Conservation (phyloP, 2,888 invertebrate species). For the Oxytorus armatus region DNA sequence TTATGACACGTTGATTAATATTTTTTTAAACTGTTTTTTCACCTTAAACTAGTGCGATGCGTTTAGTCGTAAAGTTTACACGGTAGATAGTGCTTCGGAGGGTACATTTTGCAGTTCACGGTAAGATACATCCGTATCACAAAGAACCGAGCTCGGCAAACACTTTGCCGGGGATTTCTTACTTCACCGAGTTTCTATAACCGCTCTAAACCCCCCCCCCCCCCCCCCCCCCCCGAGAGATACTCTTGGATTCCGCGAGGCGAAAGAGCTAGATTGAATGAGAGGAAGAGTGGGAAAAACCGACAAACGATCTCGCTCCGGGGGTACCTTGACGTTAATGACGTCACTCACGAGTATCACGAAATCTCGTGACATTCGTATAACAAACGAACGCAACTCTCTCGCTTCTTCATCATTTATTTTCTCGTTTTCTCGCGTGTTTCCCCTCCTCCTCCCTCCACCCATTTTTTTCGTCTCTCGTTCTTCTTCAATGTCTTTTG, state of each 20-base stretch:
- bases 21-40: too few species aligned
- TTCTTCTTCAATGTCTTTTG: slow-evolving; percentile 19
- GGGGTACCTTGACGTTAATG: slow-evolving; percentile 53
- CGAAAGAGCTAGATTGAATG: slow-evolving; percentile 16
- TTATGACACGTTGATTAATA: too few species aligned
- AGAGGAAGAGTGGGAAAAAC: slow-evolving; percentile 47
- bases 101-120: too few species aligned
- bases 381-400: slow-evolving; percentile 29
- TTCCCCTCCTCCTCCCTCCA: neutral
- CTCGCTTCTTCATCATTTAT: slow-evolving; percentile 21
- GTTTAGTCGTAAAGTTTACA: too few species aligned
- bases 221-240: slow-evolving; percentile 34
- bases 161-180: slow-evolving; percentile 47
- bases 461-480: slow-evolving; percentile 12
- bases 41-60: too few species aligned
- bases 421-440: slow-evolving; percentile 33
- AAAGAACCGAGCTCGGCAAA: slow-evolving; percentile 47
- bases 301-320: slow-evolving; percentile 11
- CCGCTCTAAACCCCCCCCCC: too few species aligned
- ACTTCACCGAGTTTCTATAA: slow-evolving; percentile 39
- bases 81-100: too few species aligned
- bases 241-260: slow-evolving; percentile 45
- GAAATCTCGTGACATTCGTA: slow-evolving; percentile 58
- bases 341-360: slow-evolving; percentile 56
- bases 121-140: too few species aligned